phyloP scores from a whole-genome alignment of 2,888 invertebrate species.

The Andricus curvator region DNA sequence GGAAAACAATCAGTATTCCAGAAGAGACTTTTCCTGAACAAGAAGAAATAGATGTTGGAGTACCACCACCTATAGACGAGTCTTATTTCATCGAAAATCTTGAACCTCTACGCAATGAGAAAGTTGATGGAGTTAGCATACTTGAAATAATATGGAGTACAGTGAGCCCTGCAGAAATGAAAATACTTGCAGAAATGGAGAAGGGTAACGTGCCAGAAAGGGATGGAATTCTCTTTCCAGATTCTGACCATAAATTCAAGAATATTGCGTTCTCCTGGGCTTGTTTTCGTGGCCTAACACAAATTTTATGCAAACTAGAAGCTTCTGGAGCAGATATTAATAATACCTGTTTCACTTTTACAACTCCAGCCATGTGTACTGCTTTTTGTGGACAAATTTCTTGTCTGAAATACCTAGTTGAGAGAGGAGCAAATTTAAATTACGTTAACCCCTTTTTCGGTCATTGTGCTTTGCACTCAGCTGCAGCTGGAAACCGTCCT shows the following conservation, averaged over 20 bases:
- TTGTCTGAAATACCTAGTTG: conserved; percentile 79
- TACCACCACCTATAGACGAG: conserved; percentile 73
- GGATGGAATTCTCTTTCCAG: too few species aligned
- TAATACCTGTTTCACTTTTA: conserved; percentile 48
- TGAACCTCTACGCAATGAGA: conserved; percentile 61
- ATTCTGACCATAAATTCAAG: too few species aligned
- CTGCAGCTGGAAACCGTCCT: conserved; percentile 78
- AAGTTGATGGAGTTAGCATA: conserved; percentile 65
- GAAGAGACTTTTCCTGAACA: conserved; percentile 50
- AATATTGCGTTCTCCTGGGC: too few species aligned
- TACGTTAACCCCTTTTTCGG: conserved; percentile 69
- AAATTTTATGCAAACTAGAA: too few species aligned
- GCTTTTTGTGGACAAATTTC: conserved; percentile 87
- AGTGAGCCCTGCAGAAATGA: conserved; percentile 68
- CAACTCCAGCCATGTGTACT: conserved; percentile 87
- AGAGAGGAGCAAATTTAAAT: too few species aligned
- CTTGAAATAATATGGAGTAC: conserved; percentile 68
- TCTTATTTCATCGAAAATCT: conserved; percentile 72
- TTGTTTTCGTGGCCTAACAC: too few species aligned
- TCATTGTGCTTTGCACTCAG: conserved; percentile 79
- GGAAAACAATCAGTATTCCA: conserved; percentile 46
- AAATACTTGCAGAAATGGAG: conserved; percentile 68
- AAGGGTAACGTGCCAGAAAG: conserved; percentile 56
- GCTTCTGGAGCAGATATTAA: too few species aligned
- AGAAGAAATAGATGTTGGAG: conserved; percentile 72